Conservation (phyloP, 2,113 vertebrate genomes). For the Helogale parvula region DNA sequence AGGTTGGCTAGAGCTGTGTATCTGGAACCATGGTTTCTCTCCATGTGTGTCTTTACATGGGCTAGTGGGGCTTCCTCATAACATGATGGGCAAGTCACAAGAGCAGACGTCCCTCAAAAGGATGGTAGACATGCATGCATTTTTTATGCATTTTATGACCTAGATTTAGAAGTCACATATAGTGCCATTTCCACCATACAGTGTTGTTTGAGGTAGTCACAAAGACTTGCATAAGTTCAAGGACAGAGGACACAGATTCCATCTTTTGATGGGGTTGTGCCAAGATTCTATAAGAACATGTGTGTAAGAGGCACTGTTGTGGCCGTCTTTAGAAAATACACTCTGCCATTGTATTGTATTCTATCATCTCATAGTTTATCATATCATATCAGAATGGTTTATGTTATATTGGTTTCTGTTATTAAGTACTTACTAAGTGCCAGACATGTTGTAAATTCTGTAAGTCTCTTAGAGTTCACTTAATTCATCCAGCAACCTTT, state of each 20-base stretch:
- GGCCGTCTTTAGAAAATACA: not conserved
- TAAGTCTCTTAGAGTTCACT: not conserved
- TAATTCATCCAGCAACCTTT: not conserved
- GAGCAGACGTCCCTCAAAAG: not conserved
- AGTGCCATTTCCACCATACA: not conserved
- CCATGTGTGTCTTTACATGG: not conserved
- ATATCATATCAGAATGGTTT: not conserved
- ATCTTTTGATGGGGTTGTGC: not conserved
- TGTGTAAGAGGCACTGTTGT: not conserved
- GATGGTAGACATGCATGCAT: not conserved
- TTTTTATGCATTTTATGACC: not conserved
- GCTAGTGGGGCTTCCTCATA: not conserved
- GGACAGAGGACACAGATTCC: not conserved
- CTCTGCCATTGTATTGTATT: not conserved
- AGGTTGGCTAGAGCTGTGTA: not conserved
- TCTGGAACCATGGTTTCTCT: not conserved
- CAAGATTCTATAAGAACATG: not conserved
- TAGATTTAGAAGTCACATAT: not conserved
- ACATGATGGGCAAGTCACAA: not conserved
- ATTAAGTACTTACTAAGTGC: not conserved
- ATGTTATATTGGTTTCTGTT: not conserved
- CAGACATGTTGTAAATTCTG: not conserved
- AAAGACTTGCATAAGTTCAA: not conserved
- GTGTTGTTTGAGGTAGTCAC: not conserved
- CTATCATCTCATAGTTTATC: not conserved